Evolutionary conservation across 2,113 vertebrate genomes (phyloP), one percentile per base, ranked within the genome.

Genomic region (Ranitomeya variabilis): DNA sequence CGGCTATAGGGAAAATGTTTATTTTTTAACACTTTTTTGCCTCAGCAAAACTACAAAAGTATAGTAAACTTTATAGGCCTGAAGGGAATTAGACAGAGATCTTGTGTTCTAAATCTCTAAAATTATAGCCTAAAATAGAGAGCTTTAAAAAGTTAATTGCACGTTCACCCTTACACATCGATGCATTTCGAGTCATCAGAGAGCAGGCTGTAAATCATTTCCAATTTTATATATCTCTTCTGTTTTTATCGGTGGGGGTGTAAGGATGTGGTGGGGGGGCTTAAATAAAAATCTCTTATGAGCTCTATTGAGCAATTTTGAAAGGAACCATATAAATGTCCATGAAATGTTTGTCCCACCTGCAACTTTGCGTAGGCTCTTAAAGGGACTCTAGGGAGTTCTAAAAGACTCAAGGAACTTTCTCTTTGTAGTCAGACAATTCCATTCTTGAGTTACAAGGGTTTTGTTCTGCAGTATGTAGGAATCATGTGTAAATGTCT

Each of bases 21-120:
- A 91, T 84, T 91, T 93, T 92, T 91, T 89, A 93, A 93, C 89
- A 90, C 86, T 90, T 93, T 89, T 83, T 91, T 91, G 86, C 86
- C 16, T 59, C 87, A 45, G 86, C 90, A 86, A 80, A 91, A 93
- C 88, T 54, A 92, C 90, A 92, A 92, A 91, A 90, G 90, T 90
- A 90, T 1, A 15, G 91, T 89, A 90, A 86, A 60, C 89, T 94
- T 95, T 93, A 94, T 91, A 80, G 83, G 55, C 87, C 92, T 87
- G 55, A 0, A 85, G 90, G 90, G 93, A 92, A 87, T 87, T 84
- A 0, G 13, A 87, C 87, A 85, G 86, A 91, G 91, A 90, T 86
- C 92, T 89, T 85, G 54, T 89, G 18, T 90, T 91, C 91, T 92
- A 90, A 92, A 92, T 74, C 83, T 90, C 73, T 4, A 7, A 85